Evolutionary conservation across 2,113 vertebrate genomes (phyloP), one percentile per base, ranked within the genome.

Genomic region (Osmerus eperlanus): DNA sequence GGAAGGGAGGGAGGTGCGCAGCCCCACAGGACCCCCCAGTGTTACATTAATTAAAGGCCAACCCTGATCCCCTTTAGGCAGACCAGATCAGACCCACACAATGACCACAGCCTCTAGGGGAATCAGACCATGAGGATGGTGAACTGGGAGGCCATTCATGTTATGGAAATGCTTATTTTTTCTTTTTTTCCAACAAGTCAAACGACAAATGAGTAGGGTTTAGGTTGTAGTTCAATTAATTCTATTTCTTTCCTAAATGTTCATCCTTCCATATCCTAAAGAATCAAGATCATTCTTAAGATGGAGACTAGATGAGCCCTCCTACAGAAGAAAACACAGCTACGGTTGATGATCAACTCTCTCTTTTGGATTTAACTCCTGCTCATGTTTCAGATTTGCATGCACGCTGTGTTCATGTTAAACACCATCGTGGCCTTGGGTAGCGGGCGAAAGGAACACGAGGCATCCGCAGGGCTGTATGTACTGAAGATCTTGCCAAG

Each of bases 11-110:
- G 36, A 51, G 75, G 64, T 63, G 47, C 32, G 61, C 29, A 59
- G 13, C 41, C 56, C 63, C 23, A 41, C 14, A 0, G 11, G 75
- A 75, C 59, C 76, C 62, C 82, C 78, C 23, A 76, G 29, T 71
- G 79, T 68, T 76, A 51, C 59, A 71, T 84, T 84, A 82, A 90
- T 85, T 84, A 84, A 85, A 83, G 51, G 60, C 72, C 58, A 71
- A 59, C 78, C 61, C 70, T 82, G 78, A 84, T 75, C 74, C 67
- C 68, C 60, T 65, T 73, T 51, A 76, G 67, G 55, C 1, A 65
- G 63, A 15, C 70, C 60, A 21, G 16, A 47, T 21, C 18, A 21
- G 75, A 60, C 71, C 52, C 65, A 60, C 53, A 58, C 71, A 36
- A 73, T 73, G 59, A 52, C 75, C 63, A 21, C 36, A 65, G 73